Percentiles rank a stretch among this genome's conserved stretches.
Evolutionary conservation across 2,797 vertebrate species (phyloP).

Genomic region (Threskiornis aethiopicus): DNA sequence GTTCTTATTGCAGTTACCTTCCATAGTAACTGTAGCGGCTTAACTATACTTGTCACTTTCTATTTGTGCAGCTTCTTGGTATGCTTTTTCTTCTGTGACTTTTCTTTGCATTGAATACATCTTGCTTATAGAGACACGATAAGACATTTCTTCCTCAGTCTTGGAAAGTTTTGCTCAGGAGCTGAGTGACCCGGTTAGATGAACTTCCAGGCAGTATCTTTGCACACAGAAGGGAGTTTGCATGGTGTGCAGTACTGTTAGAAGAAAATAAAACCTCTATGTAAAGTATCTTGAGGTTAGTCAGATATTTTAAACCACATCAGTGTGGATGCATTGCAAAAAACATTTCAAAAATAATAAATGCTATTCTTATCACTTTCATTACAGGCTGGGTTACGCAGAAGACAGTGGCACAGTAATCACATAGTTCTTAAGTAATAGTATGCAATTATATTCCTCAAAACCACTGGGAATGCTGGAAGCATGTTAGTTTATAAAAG

Average conservation of each 20-base stretch:
- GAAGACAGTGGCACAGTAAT: slow-evolving; percentile 32
- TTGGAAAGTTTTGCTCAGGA: background rate
- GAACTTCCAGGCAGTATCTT: background rate
- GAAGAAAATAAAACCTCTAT: background rate
- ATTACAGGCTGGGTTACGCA: slow-evolving; percentile 33
- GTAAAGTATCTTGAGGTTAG: background rate
- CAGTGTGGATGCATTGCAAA: background rate
- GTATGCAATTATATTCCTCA: slow-evolving; percentile 14
- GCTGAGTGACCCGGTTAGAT: background rate
- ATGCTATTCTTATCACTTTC: slow-evolving; percentile 46
- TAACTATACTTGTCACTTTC: background rate
- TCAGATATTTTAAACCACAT: background rate
- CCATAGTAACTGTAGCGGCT: background rate
- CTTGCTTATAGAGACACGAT: background rate
- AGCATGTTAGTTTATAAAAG: slow-evolving; percentile 15
- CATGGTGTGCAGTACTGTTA: background rate
- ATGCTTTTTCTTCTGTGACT: background rate
- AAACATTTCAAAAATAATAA: background rate
- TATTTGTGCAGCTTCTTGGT: background rate
- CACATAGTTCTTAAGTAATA: slow-evolving; percentile 44
- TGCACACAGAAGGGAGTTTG: background rate
- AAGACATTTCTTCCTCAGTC: background rate
- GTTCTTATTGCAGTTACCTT: background rate
- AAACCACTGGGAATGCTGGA: slow-evolving; percentile 44
- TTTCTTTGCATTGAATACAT: background rate